Evolutionary conservation across 2,113 vertebrate genomes (phyloP), one percentile per base, ranked within the genome.

Genomic region (Prunella himalayana): DNA sequence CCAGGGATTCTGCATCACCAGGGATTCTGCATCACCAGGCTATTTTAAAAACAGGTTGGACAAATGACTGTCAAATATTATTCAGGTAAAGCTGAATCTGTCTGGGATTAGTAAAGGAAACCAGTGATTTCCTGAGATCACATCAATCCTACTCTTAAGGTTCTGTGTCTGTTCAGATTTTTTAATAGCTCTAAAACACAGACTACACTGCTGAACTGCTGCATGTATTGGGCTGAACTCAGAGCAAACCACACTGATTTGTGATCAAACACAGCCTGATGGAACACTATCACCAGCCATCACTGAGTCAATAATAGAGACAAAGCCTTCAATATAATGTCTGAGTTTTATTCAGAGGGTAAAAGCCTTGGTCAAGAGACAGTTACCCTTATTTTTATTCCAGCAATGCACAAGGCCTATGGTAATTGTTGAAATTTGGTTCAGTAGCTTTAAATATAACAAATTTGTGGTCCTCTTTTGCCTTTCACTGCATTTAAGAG

Each of bases 381-480:
- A 90, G 41, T 53, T 83, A 95, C 28, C 10, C 19, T 73, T 53
- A 68, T 68, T 90, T 92, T 90, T 71, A 68, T 86, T 83, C 81
- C 83, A 81, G 28, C 85, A 78, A 93, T 60, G 13, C 42, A n/a
- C 4, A 33, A 63, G 39, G 13, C 81, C 47, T 60, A 11, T 37
- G 21, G 10, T 3, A 11, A 94, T 53, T 71, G 31, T 39, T 73
- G 51, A 70, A 68, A 60, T 70, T 72, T 83, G 50, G 24, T 77
- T 90, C 60, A 60, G 60, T 44, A 64, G 64, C 68, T 88, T 85
- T 88, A 92, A 86, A 86, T 71, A 53, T 42, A 93, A 73, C 10
- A 86, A 82, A 92, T 88, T 90, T 96, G 71, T 83, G 72, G 56
- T 70, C 35, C 75, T 94, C 64, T 83, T 95, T 82, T 86, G 76